Evolutionary conservation across 2,888 invertebrate species (phyloP), one percentile per base, ranked within the genome.

Genomic region (Xiphydria camelus): DNA sequence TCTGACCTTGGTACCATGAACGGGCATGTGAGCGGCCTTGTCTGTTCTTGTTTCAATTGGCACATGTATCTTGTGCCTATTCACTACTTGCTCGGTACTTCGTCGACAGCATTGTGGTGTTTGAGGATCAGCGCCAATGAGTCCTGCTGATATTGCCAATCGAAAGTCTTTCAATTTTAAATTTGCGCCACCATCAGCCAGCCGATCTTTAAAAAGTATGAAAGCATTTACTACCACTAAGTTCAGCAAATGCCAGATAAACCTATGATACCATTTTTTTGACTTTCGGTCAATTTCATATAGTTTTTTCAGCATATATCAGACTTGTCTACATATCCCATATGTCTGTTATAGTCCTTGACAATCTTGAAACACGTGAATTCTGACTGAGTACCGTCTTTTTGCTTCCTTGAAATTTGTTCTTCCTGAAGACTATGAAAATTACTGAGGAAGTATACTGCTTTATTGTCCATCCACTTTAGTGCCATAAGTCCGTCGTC

Each of bases 201-300:
- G 4, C n/a, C 20, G 18, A 36, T 45, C 38, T 39, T 40, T 47
- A 40, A 52, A 55, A n/a, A 57, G 21, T 25, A 55, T 47, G 31
- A 41, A 66, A 17, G 45, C 31, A 36, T 66, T 57, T 17, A 58
- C 47, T 20, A 66, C 45, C 21, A 62, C 40, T 19, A 57, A 53
- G 46, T 66, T 62, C n/a, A 64, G 10, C 26, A 61, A 57, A 50
- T 63, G 61, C 49, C 61, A 66, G 36, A 66, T 65, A 10, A 63
- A 44, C 40, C 57, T 59, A 31, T 62, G 60, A 64, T 64, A 65
- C 65, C 66, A 69, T 56, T 69, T 63, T 29, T 59, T 58, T 37
- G 56, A 57, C 47, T 66, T 64, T 51, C 56, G 61, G 33, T 52
- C 37, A 22, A 64, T 55, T 37, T 23, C 49, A 37, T 66, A 65